Conservation (phyloP, 2,888 invertebrate genomes). For the Vesta saturnalis region DNA sequence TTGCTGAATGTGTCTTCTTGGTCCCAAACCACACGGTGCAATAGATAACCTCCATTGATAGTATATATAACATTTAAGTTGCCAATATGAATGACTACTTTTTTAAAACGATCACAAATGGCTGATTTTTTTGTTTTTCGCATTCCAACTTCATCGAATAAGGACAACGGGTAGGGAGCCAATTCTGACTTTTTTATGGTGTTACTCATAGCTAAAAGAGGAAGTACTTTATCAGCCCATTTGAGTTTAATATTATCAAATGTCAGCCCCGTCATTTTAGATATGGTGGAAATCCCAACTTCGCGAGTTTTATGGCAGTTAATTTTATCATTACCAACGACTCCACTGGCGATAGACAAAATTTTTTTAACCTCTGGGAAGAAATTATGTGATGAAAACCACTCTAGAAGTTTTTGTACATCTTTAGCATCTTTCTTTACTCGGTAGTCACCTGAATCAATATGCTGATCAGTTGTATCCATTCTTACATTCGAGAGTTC, state of each 20-base stretch:
- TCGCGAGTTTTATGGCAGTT: background rate
- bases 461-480: constrained; percentile 55
- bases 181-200: too few species aligned
- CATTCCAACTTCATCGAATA: background rate
- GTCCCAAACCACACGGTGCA: background rate
- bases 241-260: background rate
- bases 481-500: constrained; percentile 51
- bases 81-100: background rate
- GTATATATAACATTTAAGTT: background rate
- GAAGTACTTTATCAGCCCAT: too few species aligned
- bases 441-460: constrained; percentile 54
- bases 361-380: background rate
- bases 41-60: background rate
- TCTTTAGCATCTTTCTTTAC: constrained; percentile 47
- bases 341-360: background rate
- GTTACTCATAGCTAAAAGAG: background rate
- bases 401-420: too few species aligned
- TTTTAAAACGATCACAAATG: background rate
- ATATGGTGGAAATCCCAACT: background rate
- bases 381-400: background rate
- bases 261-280: background rate
- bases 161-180: too few species aligned
- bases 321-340: background rate
- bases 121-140: background rate
- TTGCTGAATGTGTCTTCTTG: too few species aligned